Evolutionary conservation across 2,113 vertebrate genomes (phyloP).

Genomic region (Mola mola): DNA sequence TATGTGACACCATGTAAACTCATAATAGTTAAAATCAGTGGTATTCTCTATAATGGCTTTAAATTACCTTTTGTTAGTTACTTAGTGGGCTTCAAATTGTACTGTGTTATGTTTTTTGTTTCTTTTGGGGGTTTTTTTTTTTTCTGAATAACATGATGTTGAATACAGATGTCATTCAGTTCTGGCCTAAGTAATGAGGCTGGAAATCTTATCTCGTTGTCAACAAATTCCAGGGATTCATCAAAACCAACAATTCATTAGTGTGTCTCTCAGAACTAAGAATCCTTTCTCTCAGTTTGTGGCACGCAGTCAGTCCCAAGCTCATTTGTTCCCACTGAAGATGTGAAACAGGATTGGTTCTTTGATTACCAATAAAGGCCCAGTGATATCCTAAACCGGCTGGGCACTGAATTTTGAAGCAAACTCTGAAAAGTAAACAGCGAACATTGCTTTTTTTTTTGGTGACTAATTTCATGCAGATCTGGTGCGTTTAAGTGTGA

Average conservation of each 20-base stretch:
- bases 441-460: too few species aligned
- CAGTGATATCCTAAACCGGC: background rate
- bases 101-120: too few species aligned
- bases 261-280: background rate
- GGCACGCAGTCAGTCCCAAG: background rate
- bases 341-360: background rate
- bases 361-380: background rate
- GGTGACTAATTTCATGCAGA: too few species aligned
- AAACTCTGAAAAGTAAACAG: background rate
- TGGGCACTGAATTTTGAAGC: background rate
- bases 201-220: background rate
- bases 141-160: background rate
- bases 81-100: background rate
- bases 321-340: background rate
- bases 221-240: background rate
- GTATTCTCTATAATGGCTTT: background rate
- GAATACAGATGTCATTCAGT: background rate
- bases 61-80: slow-evolving; percentile 10
- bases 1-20: slow-evolving; percentile 4
- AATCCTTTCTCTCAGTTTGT: background rate
- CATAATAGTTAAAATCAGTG: background rate
- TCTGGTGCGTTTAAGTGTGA: too few species aligned
- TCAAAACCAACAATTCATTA: background rate
- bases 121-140: background rate
- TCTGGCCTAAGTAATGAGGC: background rate